phyloP scores from a whole-genome alignment of 2,888 invertebrate genomes.

The Dendrolimus houi region DNA sequence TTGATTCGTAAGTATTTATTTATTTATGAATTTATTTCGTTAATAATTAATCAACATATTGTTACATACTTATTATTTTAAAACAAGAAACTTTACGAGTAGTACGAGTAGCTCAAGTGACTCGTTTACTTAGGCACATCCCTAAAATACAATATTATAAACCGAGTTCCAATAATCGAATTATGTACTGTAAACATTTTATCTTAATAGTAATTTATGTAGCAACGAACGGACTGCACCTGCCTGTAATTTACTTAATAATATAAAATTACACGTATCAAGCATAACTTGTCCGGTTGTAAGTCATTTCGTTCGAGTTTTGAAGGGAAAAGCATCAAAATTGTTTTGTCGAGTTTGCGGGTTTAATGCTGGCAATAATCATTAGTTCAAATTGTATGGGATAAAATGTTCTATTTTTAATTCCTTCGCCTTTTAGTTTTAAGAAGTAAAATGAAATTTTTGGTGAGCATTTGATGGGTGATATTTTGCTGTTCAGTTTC shows the following conservation, averaged over 20 bases:
- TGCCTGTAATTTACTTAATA: slow-evolving; percentile 62
- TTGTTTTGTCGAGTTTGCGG: neutral
- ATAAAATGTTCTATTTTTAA: no score
- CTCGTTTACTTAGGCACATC: neutral
- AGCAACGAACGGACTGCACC: slow-evolving; percentile 29
- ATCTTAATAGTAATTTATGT: slow-evolving; percentile 45
- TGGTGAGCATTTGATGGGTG: no score
- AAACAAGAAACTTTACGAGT: no score
- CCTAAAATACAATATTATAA: slow-evolving; percentile 20
- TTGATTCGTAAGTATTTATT: no score
- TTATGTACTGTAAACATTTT: slow-evolving; percentile 63
- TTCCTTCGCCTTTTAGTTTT: no score
- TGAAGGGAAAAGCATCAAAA: slow-evolving; percentile 8
- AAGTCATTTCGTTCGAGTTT: slow-evolving; percentile 19
- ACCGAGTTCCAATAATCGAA: slow-evolving; percentile 53
- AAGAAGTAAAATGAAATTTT: no score
- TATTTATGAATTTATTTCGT: no score
- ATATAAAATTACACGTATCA: slow-evolving; percentile 54
- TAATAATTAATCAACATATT: no score
- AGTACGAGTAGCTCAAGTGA: no score
- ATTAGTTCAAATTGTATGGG: neutral
- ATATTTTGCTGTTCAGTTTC: no score
- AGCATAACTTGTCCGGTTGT: slow-evolving; percentile 35
- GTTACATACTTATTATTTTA: no score
- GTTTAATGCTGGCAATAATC: neutral